Conservation (phyloP, 2,113 vertebrate species). For the Daphoenositta chrysoptera region DNA sequence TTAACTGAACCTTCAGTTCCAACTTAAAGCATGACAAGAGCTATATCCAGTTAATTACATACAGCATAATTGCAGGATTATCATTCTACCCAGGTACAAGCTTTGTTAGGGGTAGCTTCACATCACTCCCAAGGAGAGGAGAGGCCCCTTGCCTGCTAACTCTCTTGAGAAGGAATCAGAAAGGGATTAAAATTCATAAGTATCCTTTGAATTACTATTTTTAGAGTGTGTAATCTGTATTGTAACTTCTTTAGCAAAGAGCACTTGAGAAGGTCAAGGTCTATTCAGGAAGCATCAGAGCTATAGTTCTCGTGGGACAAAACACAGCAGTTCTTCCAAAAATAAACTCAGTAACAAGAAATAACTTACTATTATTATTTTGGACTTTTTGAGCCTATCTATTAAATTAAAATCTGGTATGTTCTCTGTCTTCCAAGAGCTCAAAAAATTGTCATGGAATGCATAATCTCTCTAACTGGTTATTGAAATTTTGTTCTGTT, state of each 20-base stretch:
- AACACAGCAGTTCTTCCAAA: slow-evolving; percentile 2
- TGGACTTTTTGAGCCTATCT: not conserved
- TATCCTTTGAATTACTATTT: slow-evolving; percentile 8
- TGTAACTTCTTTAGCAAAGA: slow-evolving; percentile 5
- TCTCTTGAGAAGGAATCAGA: not conserved
- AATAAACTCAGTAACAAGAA: slow-evolving; percentile 2
- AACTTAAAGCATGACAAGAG: not conserved
- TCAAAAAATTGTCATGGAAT: not conserved
- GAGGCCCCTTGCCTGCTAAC: not conserved
- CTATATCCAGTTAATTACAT: not conserved
- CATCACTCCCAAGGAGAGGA: not conserved
- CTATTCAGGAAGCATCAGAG: not conserved
- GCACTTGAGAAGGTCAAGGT: not conserved
- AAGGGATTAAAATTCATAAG: not conserved
- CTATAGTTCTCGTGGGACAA: not conserved
- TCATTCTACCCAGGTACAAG: not conserved
- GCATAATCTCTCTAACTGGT: not conserved
- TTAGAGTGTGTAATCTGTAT: not conserved
- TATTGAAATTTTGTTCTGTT: not conserved
- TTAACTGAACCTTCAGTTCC: not conserved
- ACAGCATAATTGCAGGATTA: not conserved
- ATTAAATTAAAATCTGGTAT: not conserved
- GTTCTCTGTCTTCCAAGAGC: not conserved
- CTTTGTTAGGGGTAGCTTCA: not conserved
- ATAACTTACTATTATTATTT: not conserved